Percentiles rank a stretch among this genome's conserved stretches.
Evolutionary conservation across 2,113 vertebrate species (phyloP).

Genomic region (Xerus inauris): DNA sequence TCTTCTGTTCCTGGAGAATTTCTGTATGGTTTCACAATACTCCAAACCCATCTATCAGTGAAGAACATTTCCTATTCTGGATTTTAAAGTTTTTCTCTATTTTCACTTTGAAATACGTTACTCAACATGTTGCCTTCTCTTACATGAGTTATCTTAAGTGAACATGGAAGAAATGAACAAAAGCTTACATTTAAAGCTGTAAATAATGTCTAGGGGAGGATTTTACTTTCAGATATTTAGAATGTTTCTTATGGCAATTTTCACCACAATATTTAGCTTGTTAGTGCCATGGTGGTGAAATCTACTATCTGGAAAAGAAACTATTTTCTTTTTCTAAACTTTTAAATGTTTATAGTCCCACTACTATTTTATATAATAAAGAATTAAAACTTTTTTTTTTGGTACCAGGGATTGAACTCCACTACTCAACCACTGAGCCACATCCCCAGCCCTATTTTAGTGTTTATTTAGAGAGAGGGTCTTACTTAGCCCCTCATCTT

Average conservation of each 20-base stretch:
- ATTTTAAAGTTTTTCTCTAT: conserved; percentile 4
- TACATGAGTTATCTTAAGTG: neutral
- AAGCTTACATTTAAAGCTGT: neutral
- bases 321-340: neutral
- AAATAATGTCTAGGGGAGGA: neutral
- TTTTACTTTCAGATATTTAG: neutral
- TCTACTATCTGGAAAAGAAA: neutral
- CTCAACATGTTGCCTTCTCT: neutral
- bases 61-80: neutral
- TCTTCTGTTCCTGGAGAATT: neutral
- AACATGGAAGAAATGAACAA: neutral
- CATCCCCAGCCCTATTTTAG: too few species aligned
- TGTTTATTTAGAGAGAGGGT: too few species aligned
- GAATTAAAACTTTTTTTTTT: too few species aligned
- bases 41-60: neutral
- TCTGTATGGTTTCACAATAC: neutral
- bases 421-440: too few species aligned
- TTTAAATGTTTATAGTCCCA: neutral
- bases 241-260: neutral
- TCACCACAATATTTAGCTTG: neutral
- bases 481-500: too few species aligned
- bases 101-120: neutral
- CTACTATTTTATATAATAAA: neutral
- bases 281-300: neutral
- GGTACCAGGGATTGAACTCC: too few species aligned